Base-by-base conservation (phyloP, 2,797 vertebrate genomes). In the Dipus sagitta region DNA sequence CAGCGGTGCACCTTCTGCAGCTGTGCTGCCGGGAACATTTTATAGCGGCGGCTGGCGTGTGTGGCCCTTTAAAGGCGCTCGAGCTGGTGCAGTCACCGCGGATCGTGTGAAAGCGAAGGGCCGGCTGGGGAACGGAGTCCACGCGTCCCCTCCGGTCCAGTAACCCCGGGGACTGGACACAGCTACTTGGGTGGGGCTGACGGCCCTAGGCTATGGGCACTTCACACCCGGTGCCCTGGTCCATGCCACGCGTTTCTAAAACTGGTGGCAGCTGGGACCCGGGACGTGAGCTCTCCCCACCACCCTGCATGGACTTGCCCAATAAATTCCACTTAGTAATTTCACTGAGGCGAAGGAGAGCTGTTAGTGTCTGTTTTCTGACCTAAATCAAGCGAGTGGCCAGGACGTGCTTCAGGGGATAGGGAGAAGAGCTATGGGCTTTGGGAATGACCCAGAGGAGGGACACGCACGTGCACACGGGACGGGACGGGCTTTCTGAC, bases 1-100 rank as follows among this genome's bases (percentile, higher is more conserved):
- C 93, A 47, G 79, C 72, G 34, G 68, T 65, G 83, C 89, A 87
- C 91, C 79, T 94, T 92, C 82, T 86, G 94, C 96, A 90, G 92
- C 94, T 88, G 79, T 86, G 94, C 93, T 64, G 78, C 95, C 17
- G n/a, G 94, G 71, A 92, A 86, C 95, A 90, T 95, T 96, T 95
- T 94, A 96, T 95, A 96, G 95, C 32, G 47, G 93, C 34, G 86
- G 88, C 90, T 80, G 88, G 90, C 62, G 94, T 95, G 95, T 92
- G 96, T 97, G 94, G 96, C 96, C 96, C 96, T 97, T 97, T 97
- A 97, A 97, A 96, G 88, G 93, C 95, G 94, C 96, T 94, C 88
- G 86, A 96, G 96, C 95, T 96, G 95, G 94, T 96, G 96, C 94
- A 97, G 96, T 95, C 96, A 84, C 94, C 76, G 76, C 70, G 91